phyloP scores from a whole-genome alignment of 2,113 vertebrate species.

The Spea multiplicata region DNA sequence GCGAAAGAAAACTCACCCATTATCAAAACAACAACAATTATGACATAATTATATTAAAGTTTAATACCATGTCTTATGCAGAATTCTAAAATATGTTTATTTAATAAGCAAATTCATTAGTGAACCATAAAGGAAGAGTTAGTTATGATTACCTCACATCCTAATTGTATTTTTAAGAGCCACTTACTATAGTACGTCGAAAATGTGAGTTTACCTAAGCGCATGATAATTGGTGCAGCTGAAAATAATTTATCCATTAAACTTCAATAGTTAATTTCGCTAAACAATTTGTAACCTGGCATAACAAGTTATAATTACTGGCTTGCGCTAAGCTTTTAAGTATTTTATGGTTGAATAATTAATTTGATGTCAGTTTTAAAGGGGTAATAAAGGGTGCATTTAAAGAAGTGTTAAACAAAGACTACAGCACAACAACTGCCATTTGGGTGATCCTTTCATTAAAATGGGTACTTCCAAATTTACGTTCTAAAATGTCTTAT shows the following conservation, averaged over 20 bases:
- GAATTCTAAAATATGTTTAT: constrained; percentile 12
- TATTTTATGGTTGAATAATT: neutral
- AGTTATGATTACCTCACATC: neutral
- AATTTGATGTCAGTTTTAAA: neutral
- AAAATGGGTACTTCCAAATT: too few species aligned
- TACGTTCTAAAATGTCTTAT: too few species aligned
- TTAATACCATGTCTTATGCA: neutral
- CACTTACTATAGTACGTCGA: constrained; percentile 1
- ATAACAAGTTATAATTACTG: neutral
- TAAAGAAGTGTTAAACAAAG: too few species aligned
- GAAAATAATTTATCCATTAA: neutral
- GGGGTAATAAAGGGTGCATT: neutral
- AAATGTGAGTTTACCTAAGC: neutral
- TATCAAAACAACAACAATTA: too few species aligned
- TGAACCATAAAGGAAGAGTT: neutral
- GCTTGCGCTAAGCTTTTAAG: neutral
- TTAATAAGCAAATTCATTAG: constrained; percentile 18
- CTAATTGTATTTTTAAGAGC: constrained; percentile 1
- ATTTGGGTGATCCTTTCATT: too few species aligned
- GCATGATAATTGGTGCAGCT: neutral
- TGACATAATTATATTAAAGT: neutral
- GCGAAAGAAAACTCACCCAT: too few species aligned
- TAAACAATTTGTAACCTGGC: neutral
- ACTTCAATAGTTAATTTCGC: neutral
- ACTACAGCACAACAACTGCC: too few species aligned